Percentiles rank a stretch among this genome's conserved stretches.
These are phyloP conservation scores for Drosophila pruinosa DNA, from an alignment of 1,140 invertebrate species.

Conservation along the genomic window DNA sequence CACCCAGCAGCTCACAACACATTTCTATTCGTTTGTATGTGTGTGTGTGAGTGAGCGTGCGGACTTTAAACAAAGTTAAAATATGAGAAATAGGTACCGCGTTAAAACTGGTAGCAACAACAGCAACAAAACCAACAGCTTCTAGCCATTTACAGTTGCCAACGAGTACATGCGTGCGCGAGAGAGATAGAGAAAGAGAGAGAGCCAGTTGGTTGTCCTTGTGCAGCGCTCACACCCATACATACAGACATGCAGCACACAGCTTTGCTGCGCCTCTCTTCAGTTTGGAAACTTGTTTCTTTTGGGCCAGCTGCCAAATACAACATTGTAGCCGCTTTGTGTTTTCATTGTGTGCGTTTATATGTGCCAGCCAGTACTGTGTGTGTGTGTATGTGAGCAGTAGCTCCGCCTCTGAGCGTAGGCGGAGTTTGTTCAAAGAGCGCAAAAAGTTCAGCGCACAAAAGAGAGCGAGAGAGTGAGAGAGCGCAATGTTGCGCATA, in stretches of 20 bases:
- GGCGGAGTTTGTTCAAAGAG: conserved; percentile 55
- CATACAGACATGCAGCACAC: conserved; percentile 5
- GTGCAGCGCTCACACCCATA: conserved; percentile 27
- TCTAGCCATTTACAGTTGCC: conserved; percentile 77
- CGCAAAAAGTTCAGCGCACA: not conserved
- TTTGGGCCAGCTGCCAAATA: conserved; percentile 64
- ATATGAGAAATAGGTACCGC: conserved; percentile 66
- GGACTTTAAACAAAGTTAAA: conserved; percentile 80
- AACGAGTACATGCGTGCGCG: conserved; percentile 24
- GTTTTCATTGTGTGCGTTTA: conserved; percentile 34
- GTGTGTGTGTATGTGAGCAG: conserved; percentile 1
- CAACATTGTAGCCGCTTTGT: conserved; percentile 78
- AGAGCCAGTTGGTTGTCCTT: conserved; percentile 33
- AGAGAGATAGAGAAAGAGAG: conserved; percentile 6
- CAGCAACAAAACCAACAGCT: conserved; percentile 29
- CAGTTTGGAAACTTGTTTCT: conserved; percentile 76
- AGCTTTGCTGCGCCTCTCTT: conserved; percentile 38
- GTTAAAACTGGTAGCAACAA: conserved; percentile 62
- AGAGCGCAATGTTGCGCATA: conserved; percentile 49
- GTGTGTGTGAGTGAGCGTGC: conserved; percentile 22
- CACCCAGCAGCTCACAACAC: conserved; percentile 51
- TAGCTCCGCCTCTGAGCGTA: conserved; percentile 53
- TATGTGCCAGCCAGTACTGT: not conserved
- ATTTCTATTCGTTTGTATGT: not conserved
- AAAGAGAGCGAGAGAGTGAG: not conserved